These are phyloP conservation scores for Macrochelys suwanniensis DNA, from an alignment of 2,797 vertebrate species.

Conservation along the genomic window DNA sequence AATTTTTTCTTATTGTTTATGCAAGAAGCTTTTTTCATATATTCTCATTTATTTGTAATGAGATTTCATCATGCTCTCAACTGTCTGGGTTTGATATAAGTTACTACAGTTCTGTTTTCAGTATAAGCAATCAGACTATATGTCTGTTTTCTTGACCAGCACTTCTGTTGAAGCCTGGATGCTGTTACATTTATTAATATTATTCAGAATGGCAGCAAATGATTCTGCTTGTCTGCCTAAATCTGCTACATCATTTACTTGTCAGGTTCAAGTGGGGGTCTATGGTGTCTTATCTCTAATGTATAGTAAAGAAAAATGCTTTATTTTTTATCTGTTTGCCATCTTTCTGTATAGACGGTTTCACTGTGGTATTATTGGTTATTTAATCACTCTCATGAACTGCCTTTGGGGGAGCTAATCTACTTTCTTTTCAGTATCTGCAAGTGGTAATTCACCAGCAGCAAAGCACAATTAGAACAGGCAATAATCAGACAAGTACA, in stretches of 20 bases:
- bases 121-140: not conserved
- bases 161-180: conserved; percentile 53
- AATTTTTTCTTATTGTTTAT: not conserved
- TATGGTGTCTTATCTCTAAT: not conserved
- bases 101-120: not conserved
- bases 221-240: conserved; percentile 15
- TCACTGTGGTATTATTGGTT: not conserved
- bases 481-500: rapidly evolving
- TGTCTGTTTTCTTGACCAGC: not conserved
- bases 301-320: not conserved
- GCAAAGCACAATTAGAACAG: not conserved
- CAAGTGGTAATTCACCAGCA: not conserved
- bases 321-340: not conserved
- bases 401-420: not conserved
- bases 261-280: not conserved
- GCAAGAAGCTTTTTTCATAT: not conserved
- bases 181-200: conserved; percentile 3
- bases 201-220: not conserved
- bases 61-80: not conserved
- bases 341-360: not conserved
- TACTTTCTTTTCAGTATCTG: rapidly evolving
- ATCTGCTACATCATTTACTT: not conserved
- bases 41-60: not conserved
- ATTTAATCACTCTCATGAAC: rapidly evolving
- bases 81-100: not conserved